Evolutionary conservation across 2,888 invertebrate species (phyloP).

Genomic region (Fissipunctia ypsillon): DNA sequence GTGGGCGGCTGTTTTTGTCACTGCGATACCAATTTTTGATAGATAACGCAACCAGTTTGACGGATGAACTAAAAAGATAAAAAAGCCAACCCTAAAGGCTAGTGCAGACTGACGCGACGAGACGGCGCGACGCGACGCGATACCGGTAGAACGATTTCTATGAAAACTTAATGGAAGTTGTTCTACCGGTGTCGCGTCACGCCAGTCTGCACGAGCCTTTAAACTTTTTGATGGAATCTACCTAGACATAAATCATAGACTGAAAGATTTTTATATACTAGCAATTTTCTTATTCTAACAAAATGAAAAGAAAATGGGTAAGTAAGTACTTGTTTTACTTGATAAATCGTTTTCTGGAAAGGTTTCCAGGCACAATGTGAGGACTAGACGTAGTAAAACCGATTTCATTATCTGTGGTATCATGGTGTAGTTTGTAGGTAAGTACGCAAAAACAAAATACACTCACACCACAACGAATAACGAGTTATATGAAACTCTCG

Average conservation of each 20-base stretch:
- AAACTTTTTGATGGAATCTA: background rate
- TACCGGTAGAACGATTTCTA: too few species aligned
- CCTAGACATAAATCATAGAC: background rate
- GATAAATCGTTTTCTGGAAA: slow-evolving; percentile 8
- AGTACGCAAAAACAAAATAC: background rate
- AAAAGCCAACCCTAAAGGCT: too few species aligned
- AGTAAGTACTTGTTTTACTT: background rate
- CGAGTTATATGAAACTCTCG: background rate
- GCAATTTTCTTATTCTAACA: background rate
- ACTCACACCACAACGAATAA: too few species aligned
- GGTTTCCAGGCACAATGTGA: too few species aligned
- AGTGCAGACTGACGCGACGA: too few species aligned
- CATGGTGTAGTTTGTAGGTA: background rate
- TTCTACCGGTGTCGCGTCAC: too few species aligned
- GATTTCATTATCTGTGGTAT: background rate
- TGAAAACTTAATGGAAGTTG: too few species aligned
- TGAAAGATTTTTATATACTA: background rate
- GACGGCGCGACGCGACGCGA: too few species aligned
- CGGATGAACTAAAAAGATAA: slow-evolving; percentile 18
- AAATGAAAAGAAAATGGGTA: slow-evolving; percentile 12
- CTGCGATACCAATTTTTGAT: background rate
- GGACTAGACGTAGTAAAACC: background rate
- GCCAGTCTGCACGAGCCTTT: background rate
- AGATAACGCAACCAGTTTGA: background rate
- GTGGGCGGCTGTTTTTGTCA: slow-evolving; percentile 1